These are phyloP conservation scores for Pyrgilauda ruficollis DNA, from an alignment of 2,113 vertebrate genomes.

Conservation along the genomic window DNA sequence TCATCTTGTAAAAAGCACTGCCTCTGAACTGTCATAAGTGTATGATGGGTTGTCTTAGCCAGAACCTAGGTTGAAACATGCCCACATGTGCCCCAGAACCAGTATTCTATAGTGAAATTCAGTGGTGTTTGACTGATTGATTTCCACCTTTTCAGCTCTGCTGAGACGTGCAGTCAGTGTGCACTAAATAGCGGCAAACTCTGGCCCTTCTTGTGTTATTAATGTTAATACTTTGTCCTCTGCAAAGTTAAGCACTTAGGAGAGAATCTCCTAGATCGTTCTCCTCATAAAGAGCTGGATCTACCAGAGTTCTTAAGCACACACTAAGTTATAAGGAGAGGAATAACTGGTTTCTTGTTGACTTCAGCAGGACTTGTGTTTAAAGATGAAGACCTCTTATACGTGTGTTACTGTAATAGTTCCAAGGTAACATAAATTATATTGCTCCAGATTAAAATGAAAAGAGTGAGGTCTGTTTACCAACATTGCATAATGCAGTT, in stretches of 20 bases:
- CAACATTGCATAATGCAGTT: background rate
- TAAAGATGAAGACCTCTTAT: background rate
- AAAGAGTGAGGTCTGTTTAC: background rate
- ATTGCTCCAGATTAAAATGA: background rate
- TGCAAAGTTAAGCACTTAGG: background rate
- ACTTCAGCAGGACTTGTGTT: background rate
- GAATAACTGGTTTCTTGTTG: background rate
- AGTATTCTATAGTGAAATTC: background rate
- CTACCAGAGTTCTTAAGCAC: background rate
- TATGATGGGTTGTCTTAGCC: background rate
- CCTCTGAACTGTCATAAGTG: background rate
- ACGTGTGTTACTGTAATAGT: background rate
- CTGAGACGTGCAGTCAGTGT: background rate
- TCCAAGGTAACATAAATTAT: background rate
- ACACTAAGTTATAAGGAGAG: background rate
- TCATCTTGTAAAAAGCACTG: background rate
- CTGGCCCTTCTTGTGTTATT: background rate
- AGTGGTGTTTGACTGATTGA: background rate
- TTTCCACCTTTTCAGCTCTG: background rate
- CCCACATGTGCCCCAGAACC: background rate
- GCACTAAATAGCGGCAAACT: rapidly evolving
- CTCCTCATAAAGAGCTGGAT: background rate
- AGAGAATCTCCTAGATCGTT: background rate
- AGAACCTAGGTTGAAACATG: background rate
- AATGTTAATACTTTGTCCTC: background rate